A percentile compares a stretch with the other conserved stretches of the same genome.
These are phyloP conservation scores for Amazona ochrocephala DNA, from an alignment of 2,797 vertebrate species.

Conservation along the genomic window DNA sequence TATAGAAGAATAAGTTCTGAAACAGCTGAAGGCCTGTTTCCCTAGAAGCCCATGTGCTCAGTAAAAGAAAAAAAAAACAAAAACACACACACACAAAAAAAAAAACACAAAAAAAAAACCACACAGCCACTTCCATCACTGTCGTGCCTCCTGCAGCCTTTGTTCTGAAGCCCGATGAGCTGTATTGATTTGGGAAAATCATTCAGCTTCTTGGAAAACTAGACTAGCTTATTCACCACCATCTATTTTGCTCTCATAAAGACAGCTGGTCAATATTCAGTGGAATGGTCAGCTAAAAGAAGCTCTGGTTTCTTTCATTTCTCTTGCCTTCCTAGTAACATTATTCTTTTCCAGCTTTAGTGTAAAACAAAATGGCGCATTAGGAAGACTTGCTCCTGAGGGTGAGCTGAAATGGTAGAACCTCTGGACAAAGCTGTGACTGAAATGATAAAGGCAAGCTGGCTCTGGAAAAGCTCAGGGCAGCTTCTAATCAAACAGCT, in stretches of 20 bases:
- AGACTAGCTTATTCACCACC: constrained; percentile 79
- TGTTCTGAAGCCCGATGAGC: constrained; percentile 82
- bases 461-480: neutral
- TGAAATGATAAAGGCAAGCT: neutral
- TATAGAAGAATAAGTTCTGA: constrained; percentile 44
- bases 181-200: constrained; percentile 84
- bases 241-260: constrained; percentile 80
- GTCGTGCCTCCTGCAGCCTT: constrained; percentile 74
- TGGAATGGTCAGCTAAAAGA: constrained; percentile 77
- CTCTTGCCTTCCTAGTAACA: constrained; percentile 61
- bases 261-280: constrained; percentile 84
- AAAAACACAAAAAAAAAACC: neutral
- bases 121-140: constrained; percentile 77
- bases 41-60: constrained; percentile 65
- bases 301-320: constrained; percentile 71
- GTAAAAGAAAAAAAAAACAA: constrained; percentile 71
- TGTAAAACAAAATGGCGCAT: constrained; percentile 13
- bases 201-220: constrained; percentile 83
- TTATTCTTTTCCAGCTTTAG: constrained; percentile 51
- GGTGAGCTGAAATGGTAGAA: neutral
- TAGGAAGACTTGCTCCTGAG: constrained; percentile 31
- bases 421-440: neutral
- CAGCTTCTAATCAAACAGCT: neutral
- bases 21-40: constrained; percentile 62
- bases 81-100: constrained; percentile 70